Percentiles rank a stretch among this genome's conserved stretches.
These are phyloP conservation scores for Holacanthus passer DNA, from an alignment of 2,113 vertebrate species.

Conservation along the genomic window DNA sequence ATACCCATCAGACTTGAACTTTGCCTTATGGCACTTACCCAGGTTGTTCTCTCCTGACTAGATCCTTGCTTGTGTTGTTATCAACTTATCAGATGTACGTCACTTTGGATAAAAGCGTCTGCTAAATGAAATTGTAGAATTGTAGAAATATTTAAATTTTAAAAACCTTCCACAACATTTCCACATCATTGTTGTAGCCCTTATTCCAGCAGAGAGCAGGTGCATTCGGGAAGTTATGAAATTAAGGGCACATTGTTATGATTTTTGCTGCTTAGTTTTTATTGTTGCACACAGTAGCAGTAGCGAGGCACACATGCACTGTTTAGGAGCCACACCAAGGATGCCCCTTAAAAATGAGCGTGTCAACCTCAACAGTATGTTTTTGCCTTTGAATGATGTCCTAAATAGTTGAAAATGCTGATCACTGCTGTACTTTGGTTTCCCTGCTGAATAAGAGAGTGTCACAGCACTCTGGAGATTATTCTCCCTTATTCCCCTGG, in stretches of 20 bases:
- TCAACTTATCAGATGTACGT: no score
- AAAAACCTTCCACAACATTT: neutral
- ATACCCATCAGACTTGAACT: no score
- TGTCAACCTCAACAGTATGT: neutral
- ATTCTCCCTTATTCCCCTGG: constrained; percentile 30
- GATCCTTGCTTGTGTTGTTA: no score
- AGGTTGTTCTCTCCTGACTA: no score
- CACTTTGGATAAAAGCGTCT: no score
- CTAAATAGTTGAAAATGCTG: neutral
- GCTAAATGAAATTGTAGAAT: no score
- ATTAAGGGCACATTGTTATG: neutral
- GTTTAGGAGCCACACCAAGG: no score
- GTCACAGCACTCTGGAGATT: constrained; percentile 28
- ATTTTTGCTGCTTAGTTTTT: neutral
- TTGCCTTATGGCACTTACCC: no score
- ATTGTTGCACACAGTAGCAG: neutral
- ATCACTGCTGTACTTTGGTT: constrained; percentile 36
- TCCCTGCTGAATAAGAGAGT: constrained; percentile 39
- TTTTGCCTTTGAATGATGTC: constrained; percentile 18
- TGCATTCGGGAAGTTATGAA: neutral
- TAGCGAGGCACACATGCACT: neutral
- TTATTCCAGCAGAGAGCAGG: neutral
- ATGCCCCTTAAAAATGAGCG: no score
- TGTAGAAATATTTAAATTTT: neutral
- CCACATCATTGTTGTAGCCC: neutral